Evolutionary conservation across 2,888 invertebrate species (phyloP).

Genomic region (Atrina japonica): DNA sequence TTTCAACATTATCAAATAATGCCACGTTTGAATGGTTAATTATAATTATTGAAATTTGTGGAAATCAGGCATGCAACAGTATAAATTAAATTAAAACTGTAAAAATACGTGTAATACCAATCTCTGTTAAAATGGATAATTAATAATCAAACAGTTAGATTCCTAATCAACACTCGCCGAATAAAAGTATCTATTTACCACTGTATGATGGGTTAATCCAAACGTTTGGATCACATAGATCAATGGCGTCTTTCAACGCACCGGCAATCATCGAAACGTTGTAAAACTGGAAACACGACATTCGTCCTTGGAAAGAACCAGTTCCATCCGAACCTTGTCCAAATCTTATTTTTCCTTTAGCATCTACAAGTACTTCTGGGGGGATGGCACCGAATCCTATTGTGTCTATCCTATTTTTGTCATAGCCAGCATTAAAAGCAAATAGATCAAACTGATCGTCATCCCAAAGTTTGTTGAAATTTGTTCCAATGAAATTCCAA

Average conservation of each 20-base stretch:
- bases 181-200: too few relatives aligned
- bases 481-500: slow-evolving; percentile 10
- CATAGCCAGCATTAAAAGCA: neutral
- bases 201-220: too few relatives aligned
- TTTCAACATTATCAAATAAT: too few relatives aligned
- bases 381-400: neutral
- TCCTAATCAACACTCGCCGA: too few relatives aligned
- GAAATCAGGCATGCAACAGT: too few relatives aligned
- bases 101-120: too few relatives aligned
- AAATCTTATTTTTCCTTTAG: slow-evolving; percentile 3
- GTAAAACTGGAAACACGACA: slow-evolving; percentile 26
- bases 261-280: neutral
- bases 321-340: slow-evolving; percentile 4
- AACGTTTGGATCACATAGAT: slow-evolving; percentile 2
- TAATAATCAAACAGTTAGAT: too few relatives aligned
- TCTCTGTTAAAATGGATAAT: too few relatives aligned
- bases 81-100: too few relatives aligned
- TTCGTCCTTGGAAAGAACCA: slow-evolving; percentile 7
- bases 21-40: too few relatives aligned
- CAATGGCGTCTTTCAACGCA: neutral
- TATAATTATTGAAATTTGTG: too few relatives aligned
- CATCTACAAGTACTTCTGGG: neutral
- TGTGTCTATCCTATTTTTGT: neutral
- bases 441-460: slow-evolving; percentile 24
- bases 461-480: slow-evolving; percentile 17